Base-by-base conservation (phyloP, 2,888 invertebrate genomes). In the Limnephilus marmoratus region DNA sequence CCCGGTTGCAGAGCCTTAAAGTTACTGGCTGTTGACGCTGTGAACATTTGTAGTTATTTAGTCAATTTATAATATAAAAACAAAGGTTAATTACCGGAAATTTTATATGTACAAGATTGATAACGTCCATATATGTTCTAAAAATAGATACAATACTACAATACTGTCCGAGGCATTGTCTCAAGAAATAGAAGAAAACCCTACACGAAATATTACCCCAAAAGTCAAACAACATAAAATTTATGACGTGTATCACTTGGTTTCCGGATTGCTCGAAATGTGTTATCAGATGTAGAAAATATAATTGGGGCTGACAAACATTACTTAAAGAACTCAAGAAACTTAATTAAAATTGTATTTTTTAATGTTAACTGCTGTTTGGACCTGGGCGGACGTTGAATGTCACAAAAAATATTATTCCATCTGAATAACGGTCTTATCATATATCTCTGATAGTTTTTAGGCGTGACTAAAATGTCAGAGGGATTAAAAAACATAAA, bases 341-440 rank as follows among this genome's bases (percentile, higher is more conserved):
- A 9, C 24, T 68, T 68, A 68, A 68, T 68, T 68, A 68, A 68
- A 68, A 68, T 68, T 68, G 24, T 68, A 68, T 68, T 7, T 24
- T 68, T 68, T 68, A 68, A 68, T 68, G 68, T 68, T 68, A 68
- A 68, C 68, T 68, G 68, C 68, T 68, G 68, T n/a, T 68, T 68
- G 68, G n/a, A n/a, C 68, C n/a, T 9, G 68, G 68, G 68, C n/a
- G n/a, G 68, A 68, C 68, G 68, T 68, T 68, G 9, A 68, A 68
- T 68, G 68, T 68, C 68, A 68, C 68, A 24, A 68, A 24, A 68
- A 24, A 68, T 3, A 24, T 68, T 68, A 68, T 24, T 68, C 9
- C 24, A 68, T 68, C 68, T n/a, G 68, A 24, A 68, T 68, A 68
- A 68, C 18, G 24, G 18, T 68, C 68, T 68, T 68, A 68, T 68